These are phyloP conservation scores for Pipistrellus kuhlii DNA, from an alignment of 2,797 vertebrate genomes.

Conservation along the genomic window DNA sequence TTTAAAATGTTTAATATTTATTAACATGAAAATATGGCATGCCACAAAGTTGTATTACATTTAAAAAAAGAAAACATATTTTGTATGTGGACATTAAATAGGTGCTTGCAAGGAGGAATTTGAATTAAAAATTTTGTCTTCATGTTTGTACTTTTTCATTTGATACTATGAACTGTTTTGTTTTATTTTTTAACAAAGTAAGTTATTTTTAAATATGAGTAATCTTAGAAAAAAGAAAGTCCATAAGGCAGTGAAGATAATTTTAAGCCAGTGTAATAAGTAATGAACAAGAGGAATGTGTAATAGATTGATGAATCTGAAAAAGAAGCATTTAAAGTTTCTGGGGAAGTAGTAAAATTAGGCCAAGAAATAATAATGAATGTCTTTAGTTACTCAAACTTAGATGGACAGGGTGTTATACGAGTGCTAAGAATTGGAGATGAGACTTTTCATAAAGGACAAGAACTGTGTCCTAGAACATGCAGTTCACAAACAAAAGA, in stretches of 20 bases:
- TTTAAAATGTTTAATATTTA: not conserved
- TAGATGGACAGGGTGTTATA: not conserved
- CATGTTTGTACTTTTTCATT: not conserved
- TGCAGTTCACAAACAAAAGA: constrained; percentile 51
- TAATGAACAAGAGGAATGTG: not conserved
- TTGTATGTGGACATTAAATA: not conserved
- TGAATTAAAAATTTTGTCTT: constrained; percentile 5
- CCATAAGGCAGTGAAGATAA: not conserved
- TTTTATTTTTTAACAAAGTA: not conserved
- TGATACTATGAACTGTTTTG: not conserved
- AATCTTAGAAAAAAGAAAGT: constrained; percentile 2
- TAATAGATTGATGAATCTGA: not conserved
- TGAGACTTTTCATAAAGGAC: constrained; percentile 29
- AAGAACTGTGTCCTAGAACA: not conserved
- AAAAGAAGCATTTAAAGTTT: not conserved
- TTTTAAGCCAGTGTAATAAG: constrained; percentile 36
- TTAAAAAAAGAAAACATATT: not conserved
- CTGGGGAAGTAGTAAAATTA: not conserved
- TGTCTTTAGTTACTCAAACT: constrained; percentile 17
- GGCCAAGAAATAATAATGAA: constrained; percentile 23
- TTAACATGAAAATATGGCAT: not conserved
- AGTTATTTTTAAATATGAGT: not conserved
- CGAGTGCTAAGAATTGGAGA: not conserved
- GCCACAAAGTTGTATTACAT: not conserved
- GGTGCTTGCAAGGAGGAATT: not conserved